Conservation (phyloP, 2,797 vertebrate genomes). For the Acanthopagrus latus region DNA sequence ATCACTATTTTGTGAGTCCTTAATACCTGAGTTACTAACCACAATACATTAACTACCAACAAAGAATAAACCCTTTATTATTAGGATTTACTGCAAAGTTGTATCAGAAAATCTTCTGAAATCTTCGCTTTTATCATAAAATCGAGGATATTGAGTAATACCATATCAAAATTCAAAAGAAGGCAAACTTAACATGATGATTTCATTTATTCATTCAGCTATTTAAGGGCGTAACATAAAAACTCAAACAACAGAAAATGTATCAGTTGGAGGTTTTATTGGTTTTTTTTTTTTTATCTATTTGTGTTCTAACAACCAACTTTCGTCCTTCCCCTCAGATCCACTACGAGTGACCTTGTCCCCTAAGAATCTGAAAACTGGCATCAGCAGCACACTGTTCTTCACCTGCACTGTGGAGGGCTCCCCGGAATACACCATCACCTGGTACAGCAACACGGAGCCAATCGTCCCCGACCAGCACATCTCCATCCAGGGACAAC, state of each 20-base stretch:
- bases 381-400: conserved; percentile 98
- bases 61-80: background rate
- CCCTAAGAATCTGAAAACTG: conserved; percentile 98
- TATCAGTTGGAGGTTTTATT: background rate
- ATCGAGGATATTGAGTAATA: background rate
- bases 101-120: background rate
- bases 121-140: background rate
- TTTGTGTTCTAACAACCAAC: conserved; percentile 13
- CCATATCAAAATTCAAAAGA: background rate
- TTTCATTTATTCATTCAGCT: background rate
- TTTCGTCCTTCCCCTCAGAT: conserved; percentile 80
- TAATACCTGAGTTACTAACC: background rate
- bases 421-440: conserved; percentile 93
- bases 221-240: background rate
- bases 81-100: background rate
- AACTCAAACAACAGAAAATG: background rate
- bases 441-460: conserved; percentile 97
- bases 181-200: background rate
- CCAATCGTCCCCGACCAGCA: conserved; percentile 91
- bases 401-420: conserved; percentile 95
- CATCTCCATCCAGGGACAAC: conserved; percentile 96
- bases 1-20: background rate
- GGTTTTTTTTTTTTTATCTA: background rate
- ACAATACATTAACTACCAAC: background rate
- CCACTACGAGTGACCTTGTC: conserved; percentile 96